phyloP scores from a whole-genome alignment of 2,113 vertebrate species.

The Lota lota region DNA sequence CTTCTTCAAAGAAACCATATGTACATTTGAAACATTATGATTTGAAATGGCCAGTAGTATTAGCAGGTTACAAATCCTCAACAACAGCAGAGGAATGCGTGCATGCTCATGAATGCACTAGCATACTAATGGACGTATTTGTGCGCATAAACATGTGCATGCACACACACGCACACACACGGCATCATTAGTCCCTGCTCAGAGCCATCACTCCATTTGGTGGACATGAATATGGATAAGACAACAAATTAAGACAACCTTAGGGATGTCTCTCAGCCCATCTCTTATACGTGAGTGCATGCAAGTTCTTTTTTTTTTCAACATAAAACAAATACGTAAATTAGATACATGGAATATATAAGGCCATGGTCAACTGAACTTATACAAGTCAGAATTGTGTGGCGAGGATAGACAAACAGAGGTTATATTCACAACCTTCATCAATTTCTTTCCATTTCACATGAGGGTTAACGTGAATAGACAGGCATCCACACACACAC shows the following conservation, averaged over 20 bases:
- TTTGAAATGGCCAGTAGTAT: background rate
- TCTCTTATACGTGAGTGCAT: background rate
- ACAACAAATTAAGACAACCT: constrained; percentile 22
- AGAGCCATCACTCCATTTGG: constrained; percentile 7
- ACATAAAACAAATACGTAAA: too few species aligned
- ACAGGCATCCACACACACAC: background rate
- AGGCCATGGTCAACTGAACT: too few species aligned
- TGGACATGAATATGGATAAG: constrained; percentile 29
- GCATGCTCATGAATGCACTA: constrained; percentile 2
- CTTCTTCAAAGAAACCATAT: too few species aligned
- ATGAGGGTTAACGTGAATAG: too few species aligned
- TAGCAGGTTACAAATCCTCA: background rate
- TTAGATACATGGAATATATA: too few species aligned
- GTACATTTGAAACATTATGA: too few species aligned
- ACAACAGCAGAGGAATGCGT: background rate
- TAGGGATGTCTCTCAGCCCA: background rate
- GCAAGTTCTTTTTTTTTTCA: too few species aligned
- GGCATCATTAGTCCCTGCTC: constrained; percentile 16
- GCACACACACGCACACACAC: background rate
- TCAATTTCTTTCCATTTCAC: too few species aligned
- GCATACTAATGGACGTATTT: background rate
- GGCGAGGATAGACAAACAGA: background rate
- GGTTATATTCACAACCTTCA: too few species aligned
- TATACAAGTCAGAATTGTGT: too few species aligned
- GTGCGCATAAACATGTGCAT: background rate